Conservation (phyloP, 2,113 vertebrate genomes). For the Heterocephalus glaber region DNA sequence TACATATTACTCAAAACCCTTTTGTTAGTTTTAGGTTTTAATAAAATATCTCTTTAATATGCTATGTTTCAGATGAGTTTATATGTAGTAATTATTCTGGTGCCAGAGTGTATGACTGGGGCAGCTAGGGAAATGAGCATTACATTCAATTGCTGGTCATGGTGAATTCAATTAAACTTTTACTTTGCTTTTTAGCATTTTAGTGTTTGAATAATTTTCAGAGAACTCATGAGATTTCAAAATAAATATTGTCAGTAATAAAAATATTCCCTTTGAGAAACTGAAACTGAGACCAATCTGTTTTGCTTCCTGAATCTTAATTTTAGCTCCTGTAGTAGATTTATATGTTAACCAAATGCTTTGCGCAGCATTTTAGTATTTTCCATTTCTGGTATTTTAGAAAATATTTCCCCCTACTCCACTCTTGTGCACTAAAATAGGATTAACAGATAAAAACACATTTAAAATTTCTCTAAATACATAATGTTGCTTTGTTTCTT, state of each 20-base stretch:
- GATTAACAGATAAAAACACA: conserved; percentile 10
- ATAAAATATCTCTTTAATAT: conserved; percentile 33
- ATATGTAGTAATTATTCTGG: conserved; percentile 11
- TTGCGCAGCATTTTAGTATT: conserved; percentile 26
- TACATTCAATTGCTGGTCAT: conserved; percentile 10
- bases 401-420: neutral
- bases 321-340: conserved; percentile 13
- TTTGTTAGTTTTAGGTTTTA: conserved; percentile 39
- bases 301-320: conserved; percentile 55
- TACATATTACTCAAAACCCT: neutral
- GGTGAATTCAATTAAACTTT: conserved; percentile 56
- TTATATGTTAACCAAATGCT: conserved; percentile 56
- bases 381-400: conserved; percentile 29
- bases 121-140: neutral
- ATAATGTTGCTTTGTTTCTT: conserved; percentile 44
- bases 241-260: conserved; percentile 25
- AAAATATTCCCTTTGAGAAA: conserved; percentile 51
- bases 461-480: conserved; percentile 20
- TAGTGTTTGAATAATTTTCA: conserved; percentile 30
- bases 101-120: conserved; percentile 4
- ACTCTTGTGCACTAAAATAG: conserved; percentile 4
- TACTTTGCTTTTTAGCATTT: conserved; percentile 49
- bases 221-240: conserved; percentile 51
- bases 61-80: conserved; percentile 44
- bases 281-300: neutral